Percentiles rank a stretch among this genome's conserved stretches.
Conservation (phyloP, 2,888 invertebrate genomes). For the Cephonodes hylas region DNA sequence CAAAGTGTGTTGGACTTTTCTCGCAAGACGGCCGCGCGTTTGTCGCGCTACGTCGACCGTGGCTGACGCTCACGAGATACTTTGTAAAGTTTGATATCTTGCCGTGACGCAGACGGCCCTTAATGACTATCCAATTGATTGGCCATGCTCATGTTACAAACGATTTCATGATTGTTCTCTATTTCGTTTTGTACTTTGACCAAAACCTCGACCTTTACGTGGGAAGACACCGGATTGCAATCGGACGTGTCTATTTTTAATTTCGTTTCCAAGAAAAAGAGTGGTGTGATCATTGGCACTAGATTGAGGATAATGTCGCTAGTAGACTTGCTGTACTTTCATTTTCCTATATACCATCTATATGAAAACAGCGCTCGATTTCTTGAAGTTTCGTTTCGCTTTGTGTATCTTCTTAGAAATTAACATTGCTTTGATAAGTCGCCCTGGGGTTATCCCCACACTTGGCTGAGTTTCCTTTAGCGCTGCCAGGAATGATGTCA, state of each 20-base stretch:
- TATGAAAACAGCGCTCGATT: not conserved
- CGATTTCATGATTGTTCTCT: not conserved
- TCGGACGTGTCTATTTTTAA: not conserved
- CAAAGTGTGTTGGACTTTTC: constrained; percentile 37
- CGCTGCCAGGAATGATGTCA: constrained; percentile 32
- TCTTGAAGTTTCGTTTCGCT: not conserved
- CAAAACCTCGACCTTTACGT: not conserved
- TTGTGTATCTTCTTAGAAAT: not conserved
- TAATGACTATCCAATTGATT: not conserved
- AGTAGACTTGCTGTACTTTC: not conserved
- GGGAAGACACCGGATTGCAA: not conserved
- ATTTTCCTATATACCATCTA: not conserved
- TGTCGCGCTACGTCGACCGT: constrained; percentile 26
- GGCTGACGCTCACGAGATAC: not conserved
- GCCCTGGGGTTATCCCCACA: constrained; percentile 37
- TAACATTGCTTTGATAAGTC: not conserved
- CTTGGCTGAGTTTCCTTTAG: constrained; percentile 27
- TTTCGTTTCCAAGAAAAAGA: not conserved
- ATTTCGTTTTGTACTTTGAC: not conserved
- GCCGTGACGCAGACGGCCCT: not conserved
- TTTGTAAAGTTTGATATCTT: not conserved
- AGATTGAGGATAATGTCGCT: not conserved
- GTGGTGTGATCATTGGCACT: not conserved
- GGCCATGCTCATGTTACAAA: not conserved
- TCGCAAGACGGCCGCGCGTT: constrained; percentile 31